Evolutionary conservation across 2,888 invertebrate genomes (phyloP).

Genomic region (Rhynchonema sp.): DNA sequence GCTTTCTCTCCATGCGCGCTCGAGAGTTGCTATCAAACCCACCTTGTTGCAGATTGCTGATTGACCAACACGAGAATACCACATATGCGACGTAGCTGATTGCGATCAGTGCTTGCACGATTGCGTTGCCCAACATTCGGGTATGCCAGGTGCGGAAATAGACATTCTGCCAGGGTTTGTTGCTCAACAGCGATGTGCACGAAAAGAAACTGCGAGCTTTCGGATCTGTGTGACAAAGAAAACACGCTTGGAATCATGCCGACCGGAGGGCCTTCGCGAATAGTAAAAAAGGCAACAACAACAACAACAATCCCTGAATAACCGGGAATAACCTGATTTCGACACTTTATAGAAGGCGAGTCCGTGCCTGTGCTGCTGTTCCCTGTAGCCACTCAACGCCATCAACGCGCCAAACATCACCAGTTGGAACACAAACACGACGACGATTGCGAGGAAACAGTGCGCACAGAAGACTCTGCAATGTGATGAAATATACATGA

Average conservation of each 20-base stretch:
- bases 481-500: no score
- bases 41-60: background rate
- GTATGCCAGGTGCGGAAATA: background rate
- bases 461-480: conserved; percentile 6
- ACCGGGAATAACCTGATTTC: no score
- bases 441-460: conserved; percentile 58
- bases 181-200: no score
- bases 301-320: no score
- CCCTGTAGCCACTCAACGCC: conserved; percentile 66
- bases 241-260: no score
- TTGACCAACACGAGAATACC: background rate
- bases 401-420: conserved; percentile 75
- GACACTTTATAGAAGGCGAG: background rate
- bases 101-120: background rate
- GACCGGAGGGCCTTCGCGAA: no score
- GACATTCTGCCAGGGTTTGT: background rate
- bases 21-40: no score
- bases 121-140: background rate
- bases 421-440: conserved; percentile 56
- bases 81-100: background rate
- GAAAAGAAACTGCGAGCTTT: no score
- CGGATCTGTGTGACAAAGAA: no score
- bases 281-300: no score
- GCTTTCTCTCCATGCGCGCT: no score
- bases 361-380: conserved; percentile 62